Base-by-base conservation (phyloP, 2,113 vertebrate genomes). In the Malurus cyaneus region DNA sequence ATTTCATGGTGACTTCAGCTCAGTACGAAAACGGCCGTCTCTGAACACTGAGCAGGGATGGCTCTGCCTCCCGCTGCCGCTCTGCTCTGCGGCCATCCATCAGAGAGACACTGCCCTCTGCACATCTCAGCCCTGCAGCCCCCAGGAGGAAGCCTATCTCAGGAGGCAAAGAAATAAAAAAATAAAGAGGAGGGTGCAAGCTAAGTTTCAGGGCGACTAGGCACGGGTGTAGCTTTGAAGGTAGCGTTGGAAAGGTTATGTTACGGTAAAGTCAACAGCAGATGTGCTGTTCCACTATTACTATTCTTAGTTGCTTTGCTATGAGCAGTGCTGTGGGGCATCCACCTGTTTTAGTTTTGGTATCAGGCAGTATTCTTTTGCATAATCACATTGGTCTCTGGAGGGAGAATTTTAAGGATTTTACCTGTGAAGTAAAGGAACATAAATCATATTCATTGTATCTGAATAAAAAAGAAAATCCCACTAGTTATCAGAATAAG, bases 291-390 rank as follows among this genome's bases (percentile, higher is more conserved):
- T 93, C 44, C 44, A 28, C 76, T 90, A 57, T 86, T 84, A 74
- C 86, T 93, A 8, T 92, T 93, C 83, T 94, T 93, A 90, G 88
- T 80, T 61, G 92, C 82, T 76, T 96, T 88, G 93, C 93, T 96
- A 18, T 88, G 80, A 94, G 95, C 90, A 25, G 82, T 81, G 94
- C 95, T 96, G 28, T 90, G 91, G 86, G 93, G 86, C 82, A 90
- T 92, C 93, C 92, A 95, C 95, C 92, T 96, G 96, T 84, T 94
- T 83, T n/a, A 89, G 81, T 80, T 92, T 86, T 24, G 46, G 72
- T 69, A 86, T 60, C 86, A 92, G 82, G 80, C 88, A 95, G 50
- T 90, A 73, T 95, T 89, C 84, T 91, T 80, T 85, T 76, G 42
- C 3, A 0, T 66, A 59, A 77, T 74, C n/a, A 6, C 36, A 53